A percentile compares a stretch with the other conserved stretches of the same genome.
Evolutionary conservation across 2,113 vertebrate genomes (phyloP).

Genomic region (Sorex araneus): DNA sequence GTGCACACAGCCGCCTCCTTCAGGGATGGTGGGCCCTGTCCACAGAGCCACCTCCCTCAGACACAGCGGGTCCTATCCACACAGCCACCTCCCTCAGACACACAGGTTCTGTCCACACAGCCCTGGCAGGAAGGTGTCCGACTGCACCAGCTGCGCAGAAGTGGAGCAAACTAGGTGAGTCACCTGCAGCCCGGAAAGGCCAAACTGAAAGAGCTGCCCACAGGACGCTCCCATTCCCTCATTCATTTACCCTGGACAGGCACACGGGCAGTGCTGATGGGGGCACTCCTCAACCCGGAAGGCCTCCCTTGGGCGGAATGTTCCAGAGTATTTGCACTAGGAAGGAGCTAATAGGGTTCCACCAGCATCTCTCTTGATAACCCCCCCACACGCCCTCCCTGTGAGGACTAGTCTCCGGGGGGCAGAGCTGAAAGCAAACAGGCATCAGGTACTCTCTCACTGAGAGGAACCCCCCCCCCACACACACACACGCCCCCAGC

Average conservation of each 20-base stretch:
- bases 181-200: not conserved
- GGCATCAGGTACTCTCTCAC: not conserved
- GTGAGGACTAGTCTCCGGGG: not conserved
- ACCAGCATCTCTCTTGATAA: not conserved
- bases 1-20: not conserved
- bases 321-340: not conserved
- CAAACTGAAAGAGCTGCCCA: too few relatives aligned
- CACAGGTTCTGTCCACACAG: not conserved
- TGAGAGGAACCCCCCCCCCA: too few relatives aligned
- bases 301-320: not conserved
- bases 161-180: not conserved
- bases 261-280: too few relatives aligned
- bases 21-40: not conserved
- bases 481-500: not conserved
- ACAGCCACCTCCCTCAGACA: too few relatives aligned
- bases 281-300: not conserved
- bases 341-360: not conserved
- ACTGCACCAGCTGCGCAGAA: too few relatives aligned
- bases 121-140: not conserved
- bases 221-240: too few relatives aligned
- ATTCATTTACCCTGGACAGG: too few relatives aligned
- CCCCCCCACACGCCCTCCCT: not conserved
- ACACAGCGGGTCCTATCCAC: not conserved
- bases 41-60: not conserved
- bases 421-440: not conserved